phyloP scores from a whole-genome alignment of 2,888 invertebrate genomes.

The Polymixis lichenea region DNA sequence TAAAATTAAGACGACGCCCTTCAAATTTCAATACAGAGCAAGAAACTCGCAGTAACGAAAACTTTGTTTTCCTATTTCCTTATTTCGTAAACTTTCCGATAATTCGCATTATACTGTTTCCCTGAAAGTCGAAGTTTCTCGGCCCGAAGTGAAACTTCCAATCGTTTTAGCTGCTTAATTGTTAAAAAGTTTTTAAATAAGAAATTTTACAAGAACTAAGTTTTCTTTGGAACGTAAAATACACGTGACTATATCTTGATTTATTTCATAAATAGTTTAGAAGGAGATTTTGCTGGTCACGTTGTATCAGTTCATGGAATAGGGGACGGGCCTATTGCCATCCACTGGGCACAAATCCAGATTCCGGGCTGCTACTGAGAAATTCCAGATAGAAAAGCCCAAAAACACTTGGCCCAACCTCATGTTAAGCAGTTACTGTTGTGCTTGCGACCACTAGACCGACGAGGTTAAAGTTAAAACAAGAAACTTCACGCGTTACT shows the following conservation, averaged over 20 bases:
- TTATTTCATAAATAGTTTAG: not conserved
- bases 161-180: conserved; percentile 25
- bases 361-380: too few relatives aligned
- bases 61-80: conserved; percentile 34
- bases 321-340: too few relatives aligned
- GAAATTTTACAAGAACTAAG: not conserved
- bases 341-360: too few relatives aligned
- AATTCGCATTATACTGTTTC: conserved; percentile 29
- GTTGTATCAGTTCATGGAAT: not conserved
- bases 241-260: conserved; percentile 18
- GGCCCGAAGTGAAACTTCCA: conserved; percentile 14
- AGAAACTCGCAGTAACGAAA: not conserved
- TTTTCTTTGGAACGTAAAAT: not conserved
- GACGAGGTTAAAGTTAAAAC: too few relatives aligned
- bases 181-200: too few relatives aligned
- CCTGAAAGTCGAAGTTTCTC: conserved; percentile 10
- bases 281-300: not conserved
- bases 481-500: too few relatives aligned
- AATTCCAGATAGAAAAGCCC: too few relatives aligned
- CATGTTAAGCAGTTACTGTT: too few relatives aligned
- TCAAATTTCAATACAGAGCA: too few relatives aligned
- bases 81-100: conserved; percentile 35
- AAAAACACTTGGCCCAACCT: too few relatives aligned
- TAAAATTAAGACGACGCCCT: not conserved
- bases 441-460: too few relatives aligned